Base-by-base conservation (phyloP, 2,888 invertebrate genomes). In the Serrognathus titanus region DNA sequence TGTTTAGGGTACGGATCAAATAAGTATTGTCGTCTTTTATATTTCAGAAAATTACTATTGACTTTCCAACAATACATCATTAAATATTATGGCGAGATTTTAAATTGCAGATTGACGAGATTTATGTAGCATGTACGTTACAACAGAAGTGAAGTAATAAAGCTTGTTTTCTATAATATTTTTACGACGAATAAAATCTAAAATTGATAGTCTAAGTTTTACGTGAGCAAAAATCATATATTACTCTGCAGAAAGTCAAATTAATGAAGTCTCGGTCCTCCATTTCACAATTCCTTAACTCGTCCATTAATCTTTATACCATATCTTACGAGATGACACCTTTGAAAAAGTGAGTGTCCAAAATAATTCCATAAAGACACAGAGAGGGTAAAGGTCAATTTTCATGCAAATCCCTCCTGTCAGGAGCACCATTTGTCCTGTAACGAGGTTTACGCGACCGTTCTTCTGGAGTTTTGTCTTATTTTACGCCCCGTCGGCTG, bases 381-480 rank as follows among this genome's bases (percentile, higher is more conserved):
- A 11, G 43, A 13, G 40, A 53, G 61, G 64, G 65, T 64, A 67
- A 64, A 69, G 71, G 71, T 72, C 71, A 71, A 72, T 72, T 71
- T 72, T 71, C 68, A 71, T 71, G 71, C 69, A 71, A 71, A 71
- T 72, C 71, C 69, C 53, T 57, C 58, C 67, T 69, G 71, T 71
- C 70, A 69, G 63, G 68, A 70, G 68, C 68, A 64, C 67, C 66
- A 71, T 71, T 72, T 71, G 67, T 71, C 64, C 66, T 62, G 61
- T 57, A 63, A 64, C 62, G 63, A 57, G 64, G 67, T 63, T 69
- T 63, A 59, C 59, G 62, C 55, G 58, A 58, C 55, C 56, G 53
- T 53, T 60, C 53, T 55, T 59, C 59, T 58, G 61, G 63, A 68
- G 66, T 69, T 67, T 68, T 64, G 65, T 68, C 69, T 70, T 70